These are phyloP conservation scores for Sturnus vulgaris DNA, from an alignment of 2,113 vertebrate genomes.

Conservation along the genomic window DNA sequence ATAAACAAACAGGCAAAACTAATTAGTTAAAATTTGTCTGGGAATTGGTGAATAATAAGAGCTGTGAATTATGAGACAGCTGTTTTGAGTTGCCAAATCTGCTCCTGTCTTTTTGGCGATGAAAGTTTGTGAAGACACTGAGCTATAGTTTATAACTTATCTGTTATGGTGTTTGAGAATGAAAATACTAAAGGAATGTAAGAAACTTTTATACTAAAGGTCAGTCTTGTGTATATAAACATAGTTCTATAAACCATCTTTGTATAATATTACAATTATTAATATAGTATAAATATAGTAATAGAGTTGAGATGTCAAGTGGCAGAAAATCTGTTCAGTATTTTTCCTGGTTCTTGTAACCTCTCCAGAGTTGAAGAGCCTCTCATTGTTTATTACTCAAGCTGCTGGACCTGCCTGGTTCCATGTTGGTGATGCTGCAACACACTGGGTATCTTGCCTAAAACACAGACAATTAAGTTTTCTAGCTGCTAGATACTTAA, in stretches of 20 bases:
- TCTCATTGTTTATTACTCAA: neutral
- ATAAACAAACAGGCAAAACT: constrained; percentile 32
- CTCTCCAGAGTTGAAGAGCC: neutral
- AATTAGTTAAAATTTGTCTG: constrained; percentile 24
- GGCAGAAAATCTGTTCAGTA: neutral
- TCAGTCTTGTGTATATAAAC: neutral
- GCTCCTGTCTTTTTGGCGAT: neutral
- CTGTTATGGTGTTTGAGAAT: rapidly evolving
- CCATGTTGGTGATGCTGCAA: neutral
- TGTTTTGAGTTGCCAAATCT: neutral
- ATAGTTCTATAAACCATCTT: neutral
- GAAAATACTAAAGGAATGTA: neutral
- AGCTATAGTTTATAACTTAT: neutral
- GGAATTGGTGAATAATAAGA: constrained; percentile 13
- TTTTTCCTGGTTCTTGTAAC: neutral
- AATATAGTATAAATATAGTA: neutral
- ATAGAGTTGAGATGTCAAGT: neutral
- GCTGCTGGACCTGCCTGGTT: neutral
- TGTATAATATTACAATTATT: neutral
- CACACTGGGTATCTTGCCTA: neutral
- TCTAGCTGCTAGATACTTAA: neutral
- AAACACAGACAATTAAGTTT: neutral
- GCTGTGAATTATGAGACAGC: neutral
- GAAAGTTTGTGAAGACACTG: neutral
- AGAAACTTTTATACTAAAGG: neutral